Base-by-base conservation (phyloP, 1,140 invertebrate species). In the Samia ricini region DNA sequence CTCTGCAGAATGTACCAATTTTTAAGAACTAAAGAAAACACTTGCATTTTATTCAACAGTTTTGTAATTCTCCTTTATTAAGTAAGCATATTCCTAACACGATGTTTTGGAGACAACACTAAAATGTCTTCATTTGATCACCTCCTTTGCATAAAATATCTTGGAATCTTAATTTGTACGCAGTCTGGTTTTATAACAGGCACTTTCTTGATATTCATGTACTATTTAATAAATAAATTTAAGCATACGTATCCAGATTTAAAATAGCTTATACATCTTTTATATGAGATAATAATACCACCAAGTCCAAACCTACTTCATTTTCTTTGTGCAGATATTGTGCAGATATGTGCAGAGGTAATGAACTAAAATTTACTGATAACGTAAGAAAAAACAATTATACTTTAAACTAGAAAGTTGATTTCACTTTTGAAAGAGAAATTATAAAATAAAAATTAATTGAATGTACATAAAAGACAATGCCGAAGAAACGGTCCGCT, bases 331-430 rank as follows among this genome's bases (percentile, higher is more conserved):
- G n/a, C n/a, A n/a, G n/a, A n/a, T n/a, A n/a, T n/a, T n/a, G n/a
- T n/a, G n/a, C n/a, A n/a, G n/a, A n/a, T n/a, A n/a, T n/a, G n/a
- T n/a, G n/a, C n/a, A n/a, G n/a, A n/a, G n/a, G n/a, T n/a, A n/a
- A n/a, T n/a, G n/a, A n/a, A n/a, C n/a, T n/a, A n/a, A n/a, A n/a
- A n/a, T n/a, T n/a, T n/a, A n/a, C n/a, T n/a, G n/a, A n/a, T n/a
- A n/a, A n/a, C n/a, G n/a, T n/a, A n/a, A n/a, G n/a, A n/a, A n/a
- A n/a, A n/a, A n/a, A n/a, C n/a, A n/a, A n/a, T n/a, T n/a, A n/a
- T n/a, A n/a, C n/a, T n/a, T n/a, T n/a, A 42, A 42, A 15, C 42
- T 42, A 59, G 59, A 60, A 60, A 60, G 59, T 33, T 18, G 59
- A 54, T 60, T 60, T 60, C 55, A 51, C 57, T 49, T 22, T 24